Conservation (phyloP, 2,797 vertebrate genomes). For the Pygocentrus nattereri region DNA sequence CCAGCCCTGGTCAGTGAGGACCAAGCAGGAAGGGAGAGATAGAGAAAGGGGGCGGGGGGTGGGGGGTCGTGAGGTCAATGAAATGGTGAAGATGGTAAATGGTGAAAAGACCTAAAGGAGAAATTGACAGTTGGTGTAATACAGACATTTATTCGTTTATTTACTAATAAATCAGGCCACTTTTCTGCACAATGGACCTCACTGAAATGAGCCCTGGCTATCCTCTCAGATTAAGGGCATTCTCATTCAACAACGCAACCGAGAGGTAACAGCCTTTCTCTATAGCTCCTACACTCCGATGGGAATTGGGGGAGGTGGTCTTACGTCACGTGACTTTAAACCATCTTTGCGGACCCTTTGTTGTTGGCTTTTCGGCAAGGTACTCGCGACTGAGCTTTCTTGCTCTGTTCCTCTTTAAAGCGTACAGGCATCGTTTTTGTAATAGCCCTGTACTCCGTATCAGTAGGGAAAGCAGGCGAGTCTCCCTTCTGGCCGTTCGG, state of each 20-base stretch:
- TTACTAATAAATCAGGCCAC: no score
- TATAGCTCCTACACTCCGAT: not conserved
- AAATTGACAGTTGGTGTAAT: no score
- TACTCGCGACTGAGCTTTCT: not conserved
- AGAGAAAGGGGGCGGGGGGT: no score
- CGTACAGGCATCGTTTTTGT: not conserved
- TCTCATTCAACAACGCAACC: not conserved
- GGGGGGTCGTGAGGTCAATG: no score
- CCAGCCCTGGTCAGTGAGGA: no score
- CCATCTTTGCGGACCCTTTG: constrained; percentile 61
- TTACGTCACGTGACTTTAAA: constrained; percentile 57
- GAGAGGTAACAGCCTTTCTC: not conserved
- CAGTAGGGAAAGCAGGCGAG: not conserved
- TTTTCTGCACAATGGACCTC: no score
- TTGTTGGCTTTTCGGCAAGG: constrained; percentile 53
- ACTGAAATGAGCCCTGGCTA: no score
- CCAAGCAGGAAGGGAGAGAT: no score
- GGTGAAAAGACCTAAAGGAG: no score
- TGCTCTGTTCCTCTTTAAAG: constrained; percentile 1
- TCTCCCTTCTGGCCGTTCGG: not conserved
- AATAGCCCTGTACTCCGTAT: not conserved
- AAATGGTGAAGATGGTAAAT: no score
- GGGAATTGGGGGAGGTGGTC: constrained; percentile 60
- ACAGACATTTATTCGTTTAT: no score
- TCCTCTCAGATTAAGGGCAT: not conserved